A percentile compares a stretch with the other conserved stretches of the same genome.
Conservation (phyloP, 2,113 vertebrate species). For the Caracal caracal region DNA sequence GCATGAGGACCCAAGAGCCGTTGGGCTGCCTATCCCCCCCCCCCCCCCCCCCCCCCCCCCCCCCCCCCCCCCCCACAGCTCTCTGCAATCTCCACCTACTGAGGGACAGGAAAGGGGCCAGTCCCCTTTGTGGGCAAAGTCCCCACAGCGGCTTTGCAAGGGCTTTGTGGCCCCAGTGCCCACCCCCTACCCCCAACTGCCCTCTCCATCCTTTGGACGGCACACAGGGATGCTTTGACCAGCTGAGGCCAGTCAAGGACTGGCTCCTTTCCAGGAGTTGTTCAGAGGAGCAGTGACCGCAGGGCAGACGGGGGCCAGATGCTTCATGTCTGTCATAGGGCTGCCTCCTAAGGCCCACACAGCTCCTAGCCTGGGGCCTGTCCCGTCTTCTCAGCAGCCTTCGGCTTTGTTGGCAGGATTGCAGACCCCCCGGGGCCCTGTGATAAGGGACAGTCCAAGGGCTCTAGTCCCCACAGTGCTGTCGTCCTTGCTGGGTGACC, state of each 20-base stretch:
- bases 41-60: rapidly evolving
- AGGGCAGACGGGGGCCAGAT: background rate
- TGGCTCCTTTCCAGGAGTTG: background rate
- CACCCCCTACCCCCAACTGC: background rate
- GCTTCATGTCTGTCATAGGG: background rate
- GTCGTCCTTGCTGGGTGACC: background rate
- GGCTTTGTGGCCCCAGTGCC: background rate
- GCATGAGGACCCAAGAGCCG: background rate
- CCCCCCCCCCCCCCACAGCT: rapidly evolving
- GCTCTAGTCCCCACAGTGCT: background rate
- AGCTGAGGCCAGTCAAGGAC: background rate
- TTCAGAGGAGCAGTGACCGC: background rate
- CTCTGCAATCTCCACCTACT: background rate
- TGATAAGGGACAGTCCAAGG: background rate
- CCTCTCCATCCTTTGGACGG: background rate
- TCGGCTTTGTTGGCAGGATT: background rate
- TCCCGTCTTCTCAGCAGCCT: background rate
- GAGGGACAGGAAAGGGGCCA: background rate
- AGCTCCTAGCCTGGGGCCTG: background rate
- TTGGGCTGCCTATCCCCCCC: rapidly evolving
- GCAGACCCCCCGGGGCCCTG: rapidly evolving
- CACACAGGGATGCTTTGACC: background rate
- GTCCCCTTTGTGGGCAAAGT: too few species aligned
- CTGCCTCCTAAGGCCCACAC: background rate
- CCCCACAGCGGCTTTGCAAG: background rate